These are phyloP conservation scores for Stomatorhinus ivindoensis DNA, from an alignment of 2,113 vertebrate species.

Conservation along the genomic window DNA sequence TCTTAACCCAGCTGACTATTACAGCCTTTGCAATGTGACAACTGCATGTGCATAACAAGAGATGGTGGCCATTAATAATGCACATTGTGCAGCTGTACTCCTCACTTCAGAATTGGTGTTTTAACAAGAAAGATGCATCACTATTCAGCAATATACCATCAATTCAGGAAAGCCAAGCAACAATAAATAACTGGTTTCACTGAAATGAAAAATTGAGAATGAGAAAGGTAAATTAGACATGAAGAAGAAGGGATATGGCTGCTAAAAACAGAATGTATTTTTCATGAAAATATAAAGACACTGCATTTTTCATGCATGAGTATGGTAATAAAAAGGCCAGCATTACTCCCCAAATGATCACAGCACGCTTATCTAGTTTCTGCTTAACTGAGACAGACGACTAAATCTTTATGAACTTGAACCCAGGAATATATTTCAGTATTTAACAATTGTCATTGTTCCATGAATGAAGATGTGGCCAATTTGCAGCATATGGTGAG, in stretches of 20 bases:
- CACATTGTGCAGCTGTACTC: neutral
- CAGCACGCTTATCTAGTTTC: conserved; percentile 26
- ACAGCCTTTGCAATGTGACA: neutral
- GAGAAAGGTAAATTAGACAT: neutral
- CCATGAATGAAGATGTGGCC: conserved; percentile 33
- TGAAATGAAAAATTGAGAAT: neutral
- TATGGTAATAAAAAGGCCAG: neutral
- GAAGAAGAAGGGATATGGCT: neutral
- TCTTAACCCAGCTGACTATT: neutral
- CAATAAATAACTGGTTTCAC: neutral
- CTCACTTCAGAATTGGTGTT: neutral
- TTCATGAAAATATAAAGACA: neutral
- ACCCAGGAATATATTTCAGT: conserved; percentile 32
- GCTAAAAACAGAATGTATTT: neutral
- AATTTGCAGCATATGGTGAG: conserved; percentile 47
- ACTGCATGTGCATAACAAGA: neutral
- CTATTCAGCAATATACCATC: neutral
- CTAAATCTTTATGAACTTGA: conserved; percentile 30
- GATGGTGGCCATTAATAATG: neutral
- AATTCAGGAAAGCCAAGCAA: neutral
- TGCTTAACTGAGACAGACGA: conserved; percentile 27
- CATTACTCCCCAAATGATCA: neutral
- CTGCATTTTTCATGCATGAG: neutral
- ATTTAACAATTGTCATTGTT: conserved; percentile 25
- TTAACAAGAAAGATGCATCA: neutral